Evolutionary conservation across 2,888 invertebrate species (phyloP).

Genomic region (Leptura quadrifasciata): DNA sequence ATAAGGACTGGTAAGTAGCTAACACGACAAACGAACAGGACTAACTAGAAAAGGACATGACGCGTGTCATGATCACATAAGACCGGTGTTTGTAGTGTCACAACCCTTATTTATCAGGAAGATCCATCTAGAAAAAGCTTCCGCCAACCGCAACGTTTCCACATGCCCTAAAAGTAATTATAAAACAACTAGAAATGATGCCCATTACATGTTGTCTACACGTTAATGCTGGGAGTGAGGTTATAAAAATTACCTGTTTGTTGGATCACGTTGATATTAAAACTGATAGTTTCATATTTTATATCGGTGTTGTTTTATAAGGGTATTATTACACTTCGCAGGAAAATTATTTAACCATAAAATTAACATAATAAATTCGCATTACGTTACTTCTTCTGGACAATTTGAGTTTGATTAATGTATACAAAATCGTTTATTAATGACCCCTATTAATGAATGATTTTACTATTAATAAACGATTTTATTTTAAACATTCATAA

Average conservation of each 20-base stretch:
- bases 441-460: too few relatives aligned
- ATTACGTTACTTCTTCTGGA: background rate
- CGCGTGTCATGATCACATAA: constrained; percentile 64
- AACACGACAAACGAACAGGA: constrained; percentile 35
- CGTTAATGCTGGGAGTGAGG: constrained; percentile 48
- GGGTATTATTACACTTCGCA: constrained; percentile 30
- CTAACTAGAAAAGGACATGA: constrained; percentile 54
- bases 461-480: too few relatives aligned
- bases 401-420: too few relatives aligned
- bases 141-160: constrained; percentile 59
- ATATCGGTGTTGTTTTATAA: constrained; percentile 27
- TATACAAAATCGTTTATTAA: too few relatives aligned
- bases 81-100: constrained; percentile 67
- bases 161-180: constrained; percentile 50
- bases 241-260: constrained; percentile 46
- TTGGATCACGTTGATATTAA: constrained; percentile 14
- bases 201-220: constrained; percentile 52
- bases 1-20: constrained; percentile 18
- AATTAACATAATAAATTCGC: background rate
- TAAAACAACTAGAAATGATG: constrained; percentile 50
- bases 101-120: constrained; percentile 62
- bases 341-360: constrained; percentile 16
- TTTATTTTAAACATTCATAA: too few relatives aligned
- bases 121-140: constrained; percentile 61
- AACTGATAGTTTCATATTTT: constrained; percentile 22